Percentiles rank a stretch among this genome's conserved stretches.
Conservation (phyloP, 64 coral and sea anemone genomes). For the Dendronephthya gigantea region DNA sequence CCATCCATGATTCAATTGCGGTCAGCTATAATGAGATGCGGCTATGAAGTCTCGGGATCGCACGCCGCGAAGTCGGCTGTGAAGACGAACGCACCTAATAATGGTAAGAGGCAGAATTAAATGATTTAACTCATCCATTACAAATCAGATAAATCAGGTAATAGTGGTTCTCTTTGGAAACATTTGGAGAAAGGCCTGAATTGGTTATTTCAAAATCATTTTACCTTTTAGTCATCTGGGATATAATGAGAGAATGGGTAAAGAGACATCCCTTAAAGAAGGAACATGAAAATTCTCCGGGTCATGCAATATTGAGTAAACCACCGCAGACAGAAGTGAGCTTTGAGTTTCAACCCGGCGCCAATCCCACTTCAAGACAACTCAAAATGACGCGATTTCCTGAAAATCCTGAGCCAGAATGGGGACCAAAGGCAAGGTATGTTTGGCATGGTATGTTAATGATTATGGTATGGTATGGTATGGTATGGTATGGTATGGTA, state of each 20-base stretch:
- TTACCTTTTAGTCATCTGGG: slow-evolving; percentile 83
- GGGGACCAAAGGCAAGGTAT: slow-evolving; percentile 94
- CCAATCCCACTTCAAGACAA: slow-evolving; percentile 76
- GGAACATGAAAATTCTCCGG: slow-evolving; percentile 52
- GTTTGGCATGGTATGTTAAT: neutral
- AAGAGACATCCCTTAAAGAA: slow-evolving; percentile 74
- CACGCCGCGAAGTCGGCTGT: slow-evolving; percentile 71
- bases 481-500: too few species aligned
- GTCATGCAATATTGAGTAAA: slow-evolving; percentile 52
- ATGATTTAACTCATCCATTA: too few species aligned
- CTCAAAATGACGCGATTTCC: slow-evolving; percentile 68
- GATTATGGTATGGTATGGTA: neutral
- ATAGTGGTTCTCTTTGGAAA: too few species aligned
- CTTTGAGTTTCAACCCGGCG: slow-evolving; percentile 59
- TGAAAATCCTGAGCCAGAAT: slow-evolving; percentile 82
- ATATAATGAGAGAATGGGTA: slow-evolving; percentile 85
- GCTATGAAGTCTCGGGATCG: slow-evolving; percentile 71
- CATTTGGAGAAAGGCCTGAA: too few species aligned
- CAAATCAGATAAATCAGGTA: too few species aligned
- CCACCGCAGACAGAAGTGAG: slow-evolving; percentile 47
- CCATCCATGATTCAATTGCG: slow-evolving; percentile 83
- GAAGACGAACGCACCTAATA: slow-evolving; percentile 80
- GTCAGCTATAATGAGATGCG: slow-evolving; percentile 58
- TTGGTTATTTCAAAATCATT: too few species aligned
- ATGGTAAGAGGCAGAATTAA: too few species aligned